Evolutionary conservation across 2,113 vertebrate species (phyloP), one percentile per base, ranked within the genome.

Genomic region (Xiphias gladius): DNA sequence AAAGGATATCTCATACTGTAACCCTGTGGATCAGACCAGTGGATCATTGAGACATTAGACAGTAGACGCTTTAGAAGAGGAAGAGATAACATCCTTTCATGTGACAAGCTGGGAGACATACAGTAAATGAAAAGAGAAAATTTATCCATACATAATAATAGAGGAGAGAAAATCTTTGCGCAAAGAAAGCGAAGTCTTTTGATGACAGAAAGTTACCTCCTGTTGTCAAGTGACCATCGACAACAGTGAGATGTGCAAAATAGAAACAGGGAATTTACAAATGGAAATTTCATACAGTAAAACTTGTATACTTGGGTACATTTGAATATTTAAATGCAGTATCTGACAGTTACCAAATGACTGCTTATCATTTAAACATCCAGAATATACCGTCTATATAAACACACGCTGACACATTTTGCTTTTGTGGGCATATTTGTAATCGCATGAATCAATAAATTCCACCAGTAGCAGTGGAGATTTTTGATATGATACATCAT

Each of bases 11-110:
- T 83, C 65, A 26, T 65, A 63, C 62, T 83, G 79, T 80, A 85
- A 86, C 83, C 73, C 61, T 58, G 54, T 22, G 52, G 90, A 90
- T 86, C 84, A 88, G 80, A 88, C 82, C 50, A 88, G 73, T 62
- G 39, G 67, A 79, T 92, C 85, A 79, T 80, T 85, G 86, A 84
- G 73, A 62, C 69, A 73, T 74, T 16, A 87, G 77, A 90, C 48
- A 43, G 28, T 19, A 63, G 74, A 58, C 76, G 82, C 85, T 61
- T 48, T 64, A 81, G 79, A 73, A 69, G 75, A 85, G 41, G 37
- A 72, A 76, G 55, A 64, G 35, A 83, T 50, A 83, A 69, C 32
- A 39, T 65, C 24, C 86, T 93, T 94, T 93, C 74, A 92, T 94
- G 88, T 92, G 92, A 91, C 85, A 87, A 72, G 88, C 66, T 88